A percentile compares a stretch with the other conserved stretches of the same genome.
phyloP scores from a whole-genome alignment of 2,113 vertebrate species.

The Brachionichthys hirsutus region DNA sequence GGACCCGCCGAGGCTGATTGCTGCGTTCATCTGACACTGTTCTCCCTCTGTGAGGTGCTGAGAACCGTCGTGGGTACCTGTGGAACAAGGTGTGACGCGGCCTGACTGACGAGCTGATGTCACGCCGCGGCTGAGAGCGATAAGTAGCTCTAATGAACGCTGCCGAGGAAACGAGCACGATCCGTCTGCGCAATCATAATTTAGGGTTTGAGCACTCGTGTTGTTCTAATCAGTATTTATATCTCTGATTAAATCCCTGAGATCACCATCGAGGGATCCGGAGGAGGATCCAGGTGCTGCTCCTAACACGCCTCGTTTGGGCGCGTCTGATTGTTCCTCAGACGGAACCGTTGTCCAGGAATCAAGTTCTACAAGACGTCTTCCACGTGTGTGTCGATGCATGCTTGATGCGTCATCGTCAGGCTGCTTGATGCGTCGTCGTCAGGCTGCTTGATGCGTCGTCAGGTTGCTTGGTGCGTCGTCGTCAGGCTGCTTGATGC shows the following conservation, averaged over 20 bases:
- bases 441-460: no score
- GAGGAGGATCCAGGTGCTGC: conserved; percentile 64
- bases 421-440: no score
- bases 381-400: no score
- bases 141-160: conserved; percentile 42
- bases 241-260: conserved; percentile 70
- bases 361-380: conserved; percentile 1
- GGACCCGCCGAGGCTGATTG: conserved; percentile 72
- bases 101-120: conserved; percentile 41
- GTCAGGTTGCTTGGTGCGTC: no score
- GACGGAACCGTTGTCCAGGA: conserved; percentile 30
- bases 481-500: no score
- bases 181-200: conserved; percentile 69
- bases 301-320: conserved; percentile 53
- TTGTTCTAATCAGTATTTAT: conserved; percentile 68
- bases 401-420: no score
- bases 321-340: conserved; percentile 52
- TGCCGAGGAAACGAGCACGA: conserved; percentile 57
- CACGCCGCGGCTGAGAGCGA: conserved; percentile 20
- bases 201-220: conserved; percentile 57
- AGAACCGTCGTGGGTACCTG: conserved; percentile 52
- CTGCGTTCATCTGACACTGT: conserved; percentile 64
- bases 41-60: conserved; percentile 58
- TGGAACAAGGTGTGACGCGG: conserved; percentile 51
- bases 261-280: conserved; percentile 53